phyloP scores from a whole-genome alignment of 2,113 vertebrate genomes.

The Bombycilla garrulus region DNA sequence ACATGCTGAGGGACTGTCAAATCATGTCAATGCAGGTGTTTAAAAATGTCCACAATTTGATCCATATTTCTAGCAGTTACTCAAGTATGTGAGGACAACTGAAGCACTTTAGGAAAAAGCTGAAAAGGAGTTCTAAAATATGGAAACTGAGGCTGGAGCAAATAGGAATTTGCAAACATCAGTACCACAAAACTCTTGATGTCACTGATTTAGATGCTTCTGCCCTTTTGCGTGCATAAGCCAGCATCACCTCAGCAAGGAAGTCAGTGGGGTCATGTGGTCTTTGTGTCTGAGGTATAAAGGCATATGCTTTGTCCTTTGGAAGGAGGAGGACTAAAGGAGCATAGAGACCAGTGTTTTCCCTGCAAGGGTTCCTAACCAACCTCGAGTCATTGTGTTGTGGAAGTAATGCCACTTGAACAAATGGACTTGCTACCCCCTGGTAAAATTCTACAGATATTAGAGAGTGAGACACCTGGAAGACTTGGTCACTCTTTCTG shows the following conservation, averaged over 20 bases:
- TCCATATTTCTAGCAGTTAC: not conserved
- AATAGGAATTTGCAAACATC: not conserved
- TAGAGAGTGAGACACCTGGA: not conserved
- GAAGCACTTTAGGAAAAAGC: not conserved
- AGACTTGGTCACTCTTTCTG: not conserved
- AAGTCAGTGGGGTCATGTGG: not conserved
- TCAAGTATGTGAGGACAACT: not conserved
- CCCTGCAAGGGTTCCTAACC: not conserved
- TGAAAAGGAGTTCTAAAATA: not conserved
- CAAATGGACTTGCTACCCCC: not conserved
- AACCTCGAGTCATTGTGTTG: not conserved
- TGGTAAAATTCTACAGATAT: not conserved
- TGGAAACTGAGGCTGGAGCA: not conserved
- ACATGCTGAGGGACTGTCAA: not conserved
- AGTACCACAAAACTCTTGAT: not conserved
- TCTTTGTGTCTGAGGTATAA: not conserved
- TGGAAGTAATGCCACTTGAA: not conserved
- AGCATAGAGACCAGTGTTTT: not conserved
- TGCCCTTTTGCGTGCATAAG: accelerated
- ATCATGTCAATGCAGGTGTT: not conserved
- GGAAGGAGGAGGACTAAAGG: not conserved
- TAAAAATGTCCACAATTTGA: not conserved
- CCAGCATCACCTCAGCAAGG: not conserved
- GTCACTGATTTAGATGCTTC: not conserved
- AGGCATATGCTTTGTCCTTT: not conserved